A percentile compares a stretch with the other conserved stretches of the same genome.
Evolutionary conservation across 1,140 invertebrate genomes (phyloP).

Genomic region (Neodiprion fabricii): DNA sequence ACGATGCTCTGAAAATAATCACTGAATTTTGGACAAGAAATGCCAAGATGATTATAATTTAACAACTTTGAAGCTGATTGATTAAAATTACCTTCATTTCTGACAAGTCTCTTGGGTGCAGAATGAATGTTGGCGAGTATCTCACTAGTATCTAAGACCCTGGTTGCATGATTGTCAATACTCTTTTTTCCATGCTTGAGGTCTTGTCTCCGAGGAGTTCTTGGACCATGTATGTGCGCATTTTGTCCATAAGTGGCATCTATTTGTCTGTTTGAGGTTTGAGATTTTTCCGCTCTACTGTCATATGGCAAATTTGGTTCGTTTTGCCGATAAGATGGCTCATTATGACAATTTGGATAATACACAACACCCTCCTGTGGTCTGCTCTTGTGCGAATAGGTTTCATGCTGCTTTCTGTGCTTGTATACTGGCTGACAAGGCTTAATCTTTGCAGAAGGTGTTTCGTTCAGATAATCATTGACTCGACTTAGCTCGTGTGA

Average conservation of each 20-base stretch:
- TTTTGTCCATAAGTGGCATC: not conserved
- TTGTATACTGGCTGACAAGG: not conserved
- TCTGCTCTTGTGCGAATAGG: conserved; percentile 24
- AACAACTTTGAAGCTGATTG: too few species aligned
- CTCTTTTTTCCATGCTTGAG: not conserved
- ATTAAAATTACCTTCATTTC: conserved; percentile 38
- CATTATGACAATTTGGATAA: conserved; percentile 32
- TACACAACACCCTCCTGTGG: conserved; percentile 26
- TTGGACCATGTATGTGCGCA: conserved; percentile 7
- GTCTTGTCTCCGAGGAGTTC: not conserved
- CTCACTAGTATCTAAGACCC: not conserved
- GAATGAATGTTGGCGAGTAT: not conserved
- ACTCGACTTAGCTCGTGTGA: not conserved
- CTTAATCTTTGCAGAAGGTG: not conserved
- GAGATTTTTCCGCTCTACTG: not conserved
- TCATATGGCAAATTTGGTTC: conserved; percentile 14
- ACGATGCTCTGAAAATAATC: not conserved
- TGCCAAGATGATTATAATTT: too few species aligned
- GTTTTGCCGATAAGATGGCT: conserved; percentile 25
- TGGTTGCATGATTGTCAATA: not conserved
- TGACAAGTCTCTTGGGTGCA: conserved; percentile 31
- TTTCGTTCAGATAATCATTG: not conserved
- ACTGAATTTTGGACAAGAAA: too few species aligned
- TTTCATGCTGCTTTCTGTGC: not conserved
- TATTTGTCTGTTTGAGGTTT: conserved; percentile 5